Percentiles rank a stretch among this genome's conserved stretches.
These are phyloP conservation scores for Nematopogon swammerdamellus DNA, from an alignment of 2,888 invertebrate genomes.

Conservation along the genomic window DNA sequence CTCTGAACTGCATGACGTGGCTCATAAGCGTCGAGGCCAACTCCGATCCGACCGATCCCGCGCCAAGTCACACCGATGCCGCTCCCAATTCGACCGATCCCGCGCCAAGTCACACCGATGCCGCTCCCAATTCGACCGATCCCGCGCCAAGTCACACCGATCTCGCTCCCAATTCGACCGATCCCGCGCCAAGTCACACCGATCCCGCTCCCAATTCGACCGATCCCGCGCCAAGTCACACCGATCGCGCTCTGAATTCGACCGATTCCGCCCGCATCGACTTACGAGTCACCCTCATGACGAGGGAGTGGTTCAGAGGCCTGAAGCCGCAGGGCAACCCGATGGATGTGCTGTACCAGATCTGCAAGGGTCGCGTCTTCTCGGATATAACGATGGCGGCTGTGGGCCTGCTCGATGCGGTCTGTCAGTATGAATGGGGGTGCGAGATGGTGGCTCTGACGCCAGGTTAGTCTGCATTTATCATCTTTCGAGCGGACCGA, in stretches of 20 bases:
- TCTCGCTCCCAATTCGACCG: no score
- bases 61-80: no score
- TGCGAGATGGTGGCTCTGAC: constrained; percentile 58
- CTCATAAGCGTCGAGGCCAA: not conserved
- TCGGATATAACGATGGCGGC: constrained; percentile 62
- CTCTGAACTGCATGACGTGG: not conserved
- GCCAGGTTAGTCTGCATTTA: constrained; percentile 45
- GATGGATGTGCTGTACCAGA: constrained; percentile 47
- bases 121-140: no score
- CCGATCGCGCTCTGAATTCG: no score
- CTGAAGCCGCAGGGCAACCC: constrained; percentile 11
- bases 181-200: no score
- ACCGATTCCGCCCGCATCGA: constrained; percentile 20
- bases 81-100: no score
- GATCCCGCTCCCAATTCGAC: no score
- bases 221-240: no score
- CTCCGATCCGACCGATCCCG: no score
- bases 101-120: no score
- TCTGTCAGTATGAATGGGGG: constrained; percentile 66
- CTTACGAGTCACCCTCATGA: constrained; percentile 10
- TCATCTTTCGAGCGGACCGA: no score
- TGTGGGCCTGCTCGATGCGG: constrained; percentile 53
- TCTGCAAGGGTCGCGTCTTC: constrained; percentile 68
- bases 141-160: no score
- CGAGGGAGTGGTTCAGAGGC: constrained; percentile 12